Base-by-base conservation (phyloP, 2,888 invertebrate genomes). In the Ariolimax columbianus region DNA sequence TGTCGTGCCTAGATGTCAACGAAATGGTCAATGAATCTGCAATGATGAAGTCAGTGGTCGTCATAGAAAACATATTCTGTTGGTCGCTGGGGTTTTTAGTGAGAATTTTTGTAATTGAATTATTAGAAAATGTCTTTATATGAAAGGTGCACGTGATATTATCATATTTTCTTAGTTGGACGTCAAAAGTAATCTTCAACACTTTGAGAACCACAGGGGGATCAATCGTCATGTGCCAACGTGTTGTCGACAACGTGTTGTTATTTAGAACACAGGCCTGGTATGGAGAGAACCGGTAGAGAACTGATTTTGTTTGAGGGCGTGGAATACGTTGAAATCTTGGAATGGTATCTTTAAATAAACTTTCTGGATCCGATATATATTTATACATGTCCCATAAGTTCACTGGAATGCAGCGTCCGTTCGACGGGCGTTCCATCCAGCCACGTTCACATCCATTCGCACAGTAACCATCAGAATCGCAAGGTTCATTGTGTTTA, bases 371-470 rank as follows among this genome's bases (percentile, higher is more conserved):
- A 70, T 17, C 38, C 38, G 40, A 11, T 23, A 6, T 70, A 0
- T 11, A 1, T 36, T 70, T 7, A 38, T 19, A n/a, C 0, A 30
- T 30, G 14, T 43, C n/a, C 7, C 2, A n/a, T 0, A 26, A n/a
- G 1, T n/a, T 0, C n/a, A 14, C n/a, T n/a, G 47, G 3, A 75
- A 17, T 51, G 51, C 70, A 81, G 36, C 43, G 47, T 36, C 78
- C 63, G 26, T 14, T 63, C 23, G 36, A 0, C 0, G 51, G 11
- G 14, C 14, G n/a, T 26, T 38, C 17, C 14, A 17, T 36, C 81
- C 81, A 81, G 3, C 81, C 81, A 51, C 0, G 36, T 14, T 0
- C 38, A 36, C 81, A 81, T 0, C 81, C 81, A n/a, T 36, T 47
- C 0, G 72, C 40, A 9, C 81, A 81, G 30, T 26, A 43, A 17